These are phyloP conservation scores for Temnothorax longispinosus DNA, from an alignment of 1,140 invertebrate genomes.

Conservation along the genomic window DNA sequence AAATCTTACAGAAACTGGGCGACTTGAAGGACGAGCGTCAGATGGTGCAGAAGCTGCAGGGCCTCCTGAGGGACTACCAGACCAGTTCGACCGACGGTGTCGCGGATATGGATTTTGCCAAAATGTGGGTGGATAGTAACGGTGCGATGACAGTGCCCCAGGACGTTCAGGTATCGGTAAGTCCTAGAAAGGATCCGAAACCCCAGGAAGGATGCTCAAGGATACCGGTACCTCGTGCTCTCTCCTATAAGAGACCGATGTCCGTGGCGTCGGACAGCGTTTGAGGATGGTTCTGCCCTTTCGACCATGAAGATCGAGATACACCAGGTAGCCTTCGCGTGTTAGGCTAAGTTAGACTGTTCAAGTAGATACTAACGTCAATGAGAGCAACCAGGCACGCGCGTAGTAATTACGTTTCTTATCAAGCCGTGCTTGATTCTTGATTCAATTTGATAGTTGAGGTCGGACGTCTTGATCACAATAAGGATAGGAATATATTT, in stretches of 20 bases:
- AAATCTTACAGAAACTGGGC: slow-evolving; percentile 90
- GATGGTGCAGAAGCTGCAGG: slow-evolving; percentile 90
- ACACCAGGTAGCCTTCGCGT: slow-evolving; percentile 20
- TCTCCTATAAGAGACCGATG: slow-evolving; percentile 83
- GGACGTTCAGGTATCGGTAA: slow-evolving; percentile 79
- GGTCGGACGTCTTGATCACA: slow-evolving; percentile 30
- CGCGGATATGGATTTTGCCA: slow-evolving; percentile 89
- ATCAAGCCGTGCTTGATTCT: slow-evolving; percentile 1
- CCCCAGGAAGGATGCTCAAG: slow-evolving; percentile 81
- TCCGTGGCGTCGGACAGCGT: slow-evolving; percentile 82
- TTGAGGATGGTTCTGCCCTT: slow-evolving; percentile 67
- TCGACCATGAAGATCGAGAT: not conserved
- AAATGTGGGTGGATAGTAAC: slow-evolving; percentile 91
- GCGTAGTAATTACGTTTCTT: slow-evolving; percentile 17
- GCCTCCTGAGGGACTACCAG: slow-evolving; percentile 89
- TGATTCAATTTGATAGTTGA: slow-evolving; percentile 32
- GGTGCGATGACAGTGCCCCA: slow-evolving; percentile 86
- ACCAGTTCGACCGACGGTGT: slow-evolving; percentile 82
- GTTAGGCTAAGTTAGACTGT: slow-evolving; percentile 40
- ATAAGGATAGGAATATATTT: not conserved
- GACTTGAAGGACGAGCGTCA: slow-evolving; percentile 89
- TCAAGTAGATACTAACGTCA: slow-evolving; percentile 57
- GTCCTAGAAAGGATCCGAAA: slow-evolving; percentile 84
- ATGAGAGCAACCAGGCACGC: slow-evolving; percentile 36
- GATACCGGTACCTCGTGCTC: slow-evolving; percentile 81